Evolutionary conservation across 2,113 vertebrate species (phyloP).

Genomic region (Scatophagus argus): DNA sequence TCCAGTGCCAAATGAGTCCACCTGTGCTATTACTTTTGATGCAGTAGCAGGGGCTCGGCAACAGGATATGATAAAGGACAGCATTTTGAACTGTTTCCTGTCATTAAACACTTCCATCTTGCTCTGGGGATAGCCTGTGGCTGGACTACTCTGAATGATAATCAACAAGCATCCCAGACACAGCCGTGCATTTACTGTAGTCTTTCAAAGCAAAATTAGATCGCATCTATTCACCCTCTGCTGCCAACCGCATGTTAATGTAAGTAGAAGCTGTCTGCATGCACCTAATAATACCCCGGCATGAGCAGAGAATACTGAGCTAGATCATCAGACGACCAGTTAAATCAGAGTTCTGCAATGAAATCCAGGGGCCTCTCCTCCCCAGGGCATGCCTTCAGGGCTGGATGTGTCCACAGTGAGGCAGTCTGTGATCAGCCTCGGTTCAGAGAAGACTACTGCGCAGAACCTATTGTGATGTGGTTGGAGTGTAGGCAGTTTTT

Average conservation of each 20-base stretch:
- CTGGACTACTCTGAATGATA: slow-evolving; percentile 35
- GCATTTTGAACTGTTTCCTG: slow-evolving; percentile 28
- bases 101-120: slow-evolving; percentile 44
- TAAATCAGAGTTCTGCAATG: slow-evolving; percentile 52
- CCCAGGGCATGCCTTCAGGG: slow-evolving; percentile 65
- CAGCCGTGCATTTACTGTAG: slow-evolving; percentile 3
- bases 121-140: slow-evolving; percentile 42
- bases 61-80: slow-evolving; percentile 37
- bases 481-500: slow-evolving; percentile 33
- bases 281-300: slow-evolving; percentile 39
- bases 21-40: slow-evolving; percentile 52
- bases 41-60: slow-evolving; percentile 2
- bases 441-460: slow-evolving; percentile 40
- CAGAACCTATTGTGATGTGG: slow-evolving; percentile 4
- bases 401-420: slow-evolving; percentile 68
- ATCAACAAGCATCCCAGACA: slow-evolving; percentile 52
- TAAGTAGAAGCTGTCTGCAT: slow-evolving; percentile 26
- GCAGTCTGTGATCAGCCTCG: slow-evolving; percentile 66
- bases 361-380: slow-evolving; percentile 59
- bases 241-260: slow-evolving; percentile 49
- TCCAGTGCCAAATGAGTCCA: slow-evolving; percentile 12
- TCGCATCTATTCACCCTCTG: slow-evolving; percentile 27
- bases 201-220: slow-evolving; percentile 31
- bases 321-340: slow-evolving; percentile 52
- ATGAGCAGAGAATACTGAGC: slow-evolving; percentile 41